Evolutionary conservation across 2,888 invertebrate genomes (phyloP).

Genomic region (Chironomus tentans): DNA sequence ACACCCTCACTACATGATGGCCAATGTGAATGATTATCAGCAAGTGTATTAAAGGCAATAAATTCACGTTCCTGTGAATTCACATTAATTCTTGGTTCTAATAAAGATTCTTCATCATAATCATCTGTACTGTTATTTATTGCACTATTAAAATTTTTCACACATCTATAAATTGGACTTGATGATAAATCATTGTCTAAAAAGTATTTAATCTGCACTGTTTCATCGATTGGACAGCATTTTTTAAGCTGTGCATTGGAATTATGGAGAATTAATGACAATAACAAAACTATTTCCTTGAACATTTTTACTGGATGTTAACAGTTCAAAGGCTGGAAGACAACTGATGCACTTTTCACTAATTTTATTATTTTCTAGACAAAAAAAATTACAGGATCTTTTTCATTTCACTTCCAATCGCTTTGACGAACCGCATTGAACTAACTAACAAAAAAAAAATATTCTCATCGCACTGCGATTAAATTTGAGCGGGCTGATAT

Average conservation of each 20-base stretch:
- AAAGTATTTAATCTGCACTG: neutral
- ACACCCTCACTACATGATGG: neutral
- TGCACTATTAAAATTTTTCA: neutral
- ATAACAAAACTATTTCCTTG: neutral
- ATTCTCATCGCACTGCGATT: neutral
- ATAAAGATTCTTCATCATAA: neutral
- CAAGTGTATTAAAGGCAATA: neutral
- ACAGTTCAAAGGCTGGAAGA: neutral
- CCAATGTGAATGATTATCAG: conserved; percentile 3
- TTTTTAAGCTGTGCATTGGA: neutral
- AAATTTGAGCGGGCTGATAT: neutral
- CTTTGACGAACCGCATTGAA: neutral
- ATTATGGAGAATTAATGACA: neutral
- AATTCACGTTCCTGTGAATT: neutral
- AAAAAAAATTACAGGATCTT: neutral
- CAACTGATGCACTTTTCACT: no score
- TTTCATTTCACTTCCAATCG: neutral
- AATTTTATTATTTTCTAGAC: no score
- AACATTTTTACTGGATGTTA: neutral
- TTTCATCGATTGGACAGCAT: neutral
- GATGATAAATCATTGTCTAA: neutral
- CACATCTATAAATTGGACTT: neutral
- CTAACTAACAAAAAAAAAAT: neutral
- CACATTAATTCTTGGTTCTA: neutral
- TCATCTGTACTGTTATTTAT: no score